A percentile compares a stretch with the other conserved stretches of the same genome.
phyloP scores from a whole-genome alignment of 2,797 vertebrate species.

The Serranus cabrilla region DNA sequence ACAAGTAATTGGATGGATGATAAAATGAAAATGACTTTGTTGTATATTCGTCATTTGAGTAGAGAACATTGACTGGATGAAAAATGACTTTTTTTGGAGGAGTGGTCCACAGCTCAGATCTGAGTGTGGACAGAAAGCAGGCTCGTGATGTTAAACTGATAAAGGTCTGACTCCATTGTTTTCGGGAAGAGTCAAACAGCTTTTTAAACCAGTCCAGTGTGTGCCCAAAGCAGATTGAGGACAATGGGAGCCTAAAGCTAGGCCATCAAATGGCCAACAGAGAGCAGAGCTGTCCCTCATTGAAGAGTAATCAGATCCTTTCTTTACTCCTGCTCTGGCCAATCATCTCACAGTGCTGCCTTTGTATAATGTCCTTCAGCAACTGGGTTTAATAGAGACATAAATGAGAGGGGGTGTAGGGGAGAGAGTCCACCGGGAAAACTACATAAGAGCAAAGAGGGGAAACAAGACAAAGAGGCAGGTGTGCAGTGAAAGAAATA shows the following conservation, averaged over 20 bases:
- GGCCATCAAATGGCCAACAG: slow-evolving; percentile 64
- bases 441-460: slow-evolving; percentile 13
- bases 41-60: slow-evolving; percentile 7
- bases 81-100: slow-evolving; percentile 38
- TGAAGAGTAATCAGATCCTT: slow-evolving; percentile 80
- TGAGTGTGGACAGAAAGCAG: slow-evolving; percentile 29
- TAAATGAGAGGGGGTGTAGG: slow-evolving; percentile 42
- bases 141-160: slow-evolving; percentile 9
- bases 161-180: slow-evolving; percentile 19
- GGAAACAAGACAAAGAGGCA: slow-evolving; percentile 53
- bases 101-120: slow-evolving; percentile 2
- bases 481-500: slow-evolving; percentile 52
- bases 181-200: slow-evolving; percentile 12
- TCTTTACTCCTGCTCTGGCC: slow-evolving; percentile 64
- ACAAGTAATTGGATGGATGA: slow-evolving; percentile 6
- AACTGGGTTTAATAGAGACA: slow-evolving; percentile 72
- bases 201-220: slow-evolving; percentile 43
- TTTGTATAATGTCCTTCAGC: slow-evolving; percentile 72
- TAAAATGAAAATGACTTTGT: background rate
- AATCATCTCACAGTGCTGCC: slow-evolving; percentile 77
- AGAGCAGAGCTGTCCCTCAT: slow-evolving; percentile 69
- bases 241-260: slow-evolving; percentile 66
- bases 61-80: background rate
- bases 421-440: slow-evolving; percentile 25
- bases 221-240: slow-evolving; percentile 34